Base-by-base conservation (phyloP, 2,113 vertebrate genomes). In the Thymallus thymallus region DNA sequence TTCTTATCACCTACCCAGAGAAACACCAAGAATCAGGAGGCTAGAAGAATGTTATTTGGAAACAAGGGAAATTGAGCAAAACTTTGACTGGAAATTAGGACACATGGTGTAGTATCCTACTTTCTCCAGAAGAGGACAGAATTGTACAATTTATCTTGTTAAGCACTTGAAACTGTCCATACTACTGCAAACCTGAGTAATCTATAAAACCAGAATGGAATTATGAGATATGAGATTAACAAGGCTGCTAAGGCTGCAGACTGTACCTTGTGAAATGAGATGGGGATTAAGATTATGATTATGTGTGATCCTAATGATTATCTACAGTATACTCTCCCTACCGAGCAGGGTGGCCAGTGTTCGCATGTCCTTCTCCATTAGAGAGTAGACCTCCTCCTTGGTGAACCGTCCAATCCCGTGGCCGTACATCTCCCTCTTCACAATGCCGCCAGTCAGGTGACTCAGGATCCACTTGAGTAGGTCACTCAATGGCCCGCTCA, bases 321-420 rank as follows among this genome's bases (percentile, higher is more conserved):
- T 60, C 23, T n/a, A 24, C 14, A 16, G 62, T 29, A 9, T 65
- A 65, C 13, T 13, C 16, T 66, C 68, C 60, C 67, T 90, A 99
- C 97, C 97, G 80, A 98, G 86, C 22, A 99, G 91, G 35, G 94
- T 93, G 12, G 98, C 96, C 51, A 99, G 92, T 0, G 97, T 97
- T 69, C 97, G 90, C 98, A 99, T 97, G 92, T 99, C 98, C 89
- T 97, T 98, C 92, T 98, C 97, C 97, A 99, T 99, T 88, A 98
- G 89, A 3, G 82, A 85, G 82, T 99, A 98, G 79, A 99, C 96
- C 85, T 98, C 95, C 22, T 98, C 96, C 80, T 95, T 94, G 0
- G 96, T 96, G 88, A 98, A 98, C n/a, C 98, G 96, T 22, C 98
- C 97, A 1, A 99, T 98, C 80, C 98, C 98, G 0, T 99, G 98